Evolutionary conservation across 37 sponge, comb jelly and placozoan genomes (phyloP), one percentile per base, ranked within the genome.

Genomic region (Spongilla lacustris): DNA sequence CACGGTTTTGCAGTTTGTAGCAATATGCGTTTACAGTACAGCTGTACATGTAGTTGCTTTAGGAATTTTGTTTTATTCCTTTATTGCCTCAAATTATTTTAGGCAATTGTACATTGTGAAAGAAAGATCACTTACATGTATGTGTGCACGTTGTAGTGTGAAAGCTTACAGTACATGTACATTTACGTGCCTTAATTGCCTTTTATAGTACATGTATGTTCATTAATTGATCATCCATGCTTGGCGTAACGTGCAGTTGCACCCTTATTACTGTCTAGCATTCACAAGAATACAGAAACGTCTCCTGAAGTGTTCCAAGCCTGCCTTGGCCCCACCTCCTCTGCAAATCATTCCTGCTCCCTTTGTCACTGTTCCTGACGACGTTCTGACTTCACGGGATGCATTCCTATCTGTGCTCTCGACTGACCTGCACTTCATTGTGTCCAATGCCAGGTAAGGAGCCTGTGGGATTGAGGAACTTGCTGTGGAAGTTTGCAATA

Each of bases 381-480:
- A 77, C 0, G 70, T 81, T 26, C 70, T 85, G n/a, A 23, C 83
- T 23, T 91, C 91, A 21, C 71, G 33, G 27, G 82, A 78, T 25
- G 48, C 49, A 2, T 86, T 94, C 24, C 36, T 88, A 0, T 66
- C 72, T 1, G 25, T 66, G 14, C 68, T 94, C 32, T 22, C 24
- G 10, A 66, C 29, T 0, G 95, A 94, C 86, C 36, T 91, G 11
- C 68, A 83, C 28, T 85, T 83, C 70, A 48, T 94, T 22, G 68
- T 69, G 34, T 36, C 82, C 12, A 83, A 91, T 34, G 95, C 92
- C 21, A 94, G 85, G 94, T 94, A 76, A 28, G 30, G 25, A 2
- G 5, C 9, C n/a, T n/a, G n/a, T n/a, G n/a, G n/a, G n/a, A n/a
- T n/a, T n/a, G n/a, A n/a, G n/a, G n/a, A n/a, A n/a, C n/a, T n/a